These are phyloP conservation scores for Solenopsis invicta DNA, from an alignment of 1,140 invertebrate species.

Conservation along the genomic window DNA sequence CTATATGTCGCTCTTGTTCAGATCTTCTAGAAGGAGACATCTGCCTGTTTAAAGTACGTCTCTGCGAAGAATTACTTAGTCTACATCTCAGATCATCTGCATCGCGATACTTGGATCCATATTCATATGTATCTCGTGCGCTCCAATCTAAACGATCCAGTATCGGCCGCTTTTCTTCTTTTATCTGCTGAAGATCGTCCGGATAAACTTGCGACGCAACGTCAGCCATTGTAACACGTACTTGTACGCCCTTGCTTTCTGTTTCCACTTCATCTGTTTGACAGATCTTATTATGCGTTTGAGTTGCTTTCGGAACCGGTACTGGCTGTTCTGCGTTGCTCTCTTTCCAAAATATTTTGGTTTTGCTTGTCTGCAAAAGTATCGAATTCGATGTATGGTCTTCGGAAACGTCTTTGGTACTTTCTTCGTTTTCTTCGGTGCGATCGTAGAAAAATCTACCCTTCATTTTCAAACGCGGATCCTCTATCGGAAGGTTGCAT, in stretches of 20 bases:
- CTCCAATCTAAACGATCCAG: conserved; percentile 84
- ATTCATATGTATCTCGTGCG: conserved; percentile 80
- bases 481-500: conserved; percentile 82
- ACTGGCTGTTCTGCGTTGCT: conserved; percentile 65
- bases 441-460: conserved; percentile 85
- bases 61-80: conserved; percentile 80
- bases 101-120: conserved; percentile 74
- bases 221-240: conserved; percentile 67
- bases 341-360: conserved; percentile 82
- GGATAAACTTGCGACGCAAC: conserved; percentile 78
- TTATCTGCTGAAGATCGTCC: conserved; percentile 73
- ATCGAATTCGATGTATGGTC: conserved; percentile 81
- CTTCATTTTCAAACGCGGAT: conserved; percentile 85
- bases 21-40: conserved; percentile 64
- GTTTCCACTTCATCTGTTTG: conserved; percentile 81
- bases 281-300: conserved; percentile 85
- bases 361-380: conserved; percentile 79
- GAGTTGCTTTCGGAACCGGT: conserved; percentile 63
- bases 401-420: conserved; percentile 49
- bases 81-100: conserved; percentile 82
- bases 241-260: conserved; percentile 76
- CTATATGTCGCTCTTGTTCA: conserved; percentile 63
- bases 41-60: conserved; percentile 71
- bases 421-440: conserved; percentile 66
- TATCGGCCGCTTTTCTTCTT: conserved; percentile 81